Evolutionary conservation across 2,113 vertebrate species (phyloP), one percentile per base, ranked within the genome.

Genomic region (Corydoras sp.): DNA sequence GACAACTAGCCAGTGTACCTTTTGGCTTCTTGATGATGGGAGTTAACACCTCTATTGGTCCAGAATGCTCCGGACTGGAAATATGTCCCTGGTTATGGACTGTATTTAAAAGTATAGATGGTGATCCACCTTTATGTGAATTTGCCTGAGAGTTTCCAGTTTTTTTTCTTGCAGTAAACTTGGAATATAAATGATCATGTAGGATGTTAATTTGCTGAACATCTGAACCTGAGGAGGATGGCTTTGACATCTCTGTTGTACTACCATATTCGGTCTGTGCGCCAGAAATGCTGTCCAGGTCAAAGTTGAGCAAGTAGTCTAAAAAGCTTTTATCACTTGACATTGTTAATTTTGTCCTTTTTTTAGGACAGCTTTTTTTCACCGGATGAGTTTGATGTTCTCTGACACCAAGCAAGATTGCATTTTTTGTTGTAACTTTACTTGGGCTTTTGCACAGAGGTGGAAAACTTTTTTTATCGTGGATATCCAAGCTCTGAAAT

Each of bases 301-400:
- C 73, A 69, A 78, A 78, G 49, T 75, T 78, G 55, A 78, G 77
- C 54, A 78, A 75, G n/a, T 78, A 78, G 29, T 78, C 64, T 35
- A 72, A 68, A 72, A 78, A 78, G 9, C 54, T 75, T 54, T 71
- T 12, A 30, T 68, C 51, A 15, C 3, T 59, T 35, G 64, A 31
- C 43, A 6, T 14, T 51, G 43, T 58, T 10, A 29, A 48, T 61
- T 6, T 68, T 72, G 31, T 67, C 10, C 55, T 49, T 30, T 12
- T 63, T 68, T 74, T 75, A 18, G 68, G 62, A 60, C 30, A 8
- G 43, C 30, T 51, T 15, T 76, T 63, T 15, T 32, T 9, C 32
- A 48, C 10, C 49, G 60, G 8, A 31, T 56, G 35, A 30, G 62
- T 43, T 50, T 62, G 29, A 67, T 31, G 31, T 53, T 9, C 43